Conservation (phyloP, 2,797 vertebrate genomes). For the Onychomys leucogaster region DNA sequence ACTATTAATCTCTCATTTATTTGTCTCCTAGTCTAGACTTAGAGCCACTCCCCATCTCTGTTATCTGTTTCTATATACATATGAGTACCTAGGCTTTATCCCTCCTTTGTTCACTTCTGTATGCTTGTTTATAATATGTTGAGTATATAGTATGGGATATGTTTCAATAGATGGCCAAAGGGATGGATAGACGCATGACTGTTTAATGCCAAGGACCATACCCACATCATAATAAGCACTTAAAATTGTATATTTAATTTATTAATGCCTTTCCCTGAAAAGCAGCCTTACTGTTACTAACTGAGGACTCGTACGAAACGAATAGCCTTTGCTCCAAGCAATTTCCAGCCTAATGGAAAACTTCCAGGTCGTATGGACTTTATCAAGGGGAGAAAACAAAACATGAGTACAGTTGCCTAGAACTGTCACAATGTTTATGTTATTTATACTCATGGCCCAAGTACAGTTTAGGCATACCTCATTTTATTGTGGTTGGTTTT, state of each 20-base stretch:
- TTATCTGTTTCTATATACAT: not conserved
- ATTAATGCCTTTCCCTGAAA: slow-evolving; percentile 21
- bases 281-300: not conserved
- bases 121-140: not conserved
- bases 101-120: not conserved
- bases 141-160: too few relatives aligned
- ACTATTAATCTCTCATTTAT: not conserved
- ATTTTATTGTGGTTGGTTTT: slow-evolving; percentile 20
- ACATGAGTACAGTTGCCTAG: not conserved
- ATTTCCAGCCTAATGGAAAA: slow-evolving; percentile 36
- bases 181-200: not conserved
- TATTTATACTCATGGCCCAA: not conserved
- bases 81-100: not conserved
- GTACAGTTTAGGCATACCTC: not conserved
- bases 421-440: not conserved
- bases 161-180: not conserved
- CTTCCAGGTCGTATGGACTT: slow-evolving; percentile 19
- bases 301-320: not conserved
- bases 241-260: not conserved
- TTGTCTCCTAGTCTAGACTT: not conserved
- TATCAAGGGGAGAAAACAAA: slow-evolving; percentile 28
- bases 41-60: not conserved
- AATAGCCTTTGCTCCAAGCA: not conserved
- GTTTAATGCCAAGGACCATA: not conserved
- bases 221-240: not conserved